phyloP scores from a whole-genome alignment of 1,140 invertebrate genomes.

The Capitella teleta region DNA sequence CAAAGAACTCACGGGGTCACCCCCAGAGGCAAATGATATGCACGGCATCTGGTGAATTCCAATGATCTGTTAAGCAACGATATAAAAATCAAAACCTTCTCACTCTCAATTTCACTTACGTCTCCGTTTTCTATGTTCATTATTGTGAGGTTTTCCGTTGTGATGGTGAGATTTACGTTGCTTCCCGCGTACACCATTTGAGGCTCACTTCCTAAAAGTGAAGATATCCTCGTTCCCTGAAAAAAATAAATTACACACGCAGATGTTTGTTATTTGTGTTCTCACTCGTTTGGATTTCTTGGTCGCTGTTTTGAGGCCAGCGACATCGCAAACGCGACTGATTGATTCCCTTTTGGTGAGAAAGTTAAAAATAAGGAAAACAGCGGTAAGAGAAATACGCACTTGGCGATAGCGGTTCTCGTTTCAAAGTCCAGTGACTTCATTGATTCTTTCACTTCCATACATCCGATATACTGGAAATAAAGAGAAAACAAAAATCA shows the following conservation, averaged over 20 bases:
- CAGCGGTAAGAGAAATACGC: too few relatives aligned
- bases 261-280: not conserved
- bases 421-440: constrained; percentile 93
- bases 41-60: constrained; percentile 64
- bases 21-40: constrained; percentile 94
- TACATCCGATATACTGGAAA: constrained; percentile 82
- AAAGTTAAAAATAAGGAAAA: constrained; percentile 14
- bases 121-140: constrained; percentile 65
- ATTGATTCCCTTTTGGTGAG: constrained; percentile 83
- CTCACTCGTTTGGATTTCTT: constrained; percentile 60
- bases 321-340: constrained; percentile 85
- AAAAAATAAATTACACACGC: not conserved
- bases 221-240: not conserved
- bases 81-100: not conserved
- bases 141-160: constrained; percentile 73
- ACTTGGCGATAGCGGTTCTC: constrained; percentile 88
- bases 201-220: constrained; percentile 56
- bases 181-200: constrained; percentile 83
- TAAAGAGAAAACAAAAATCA: not conserved
- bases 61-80: not conserved
- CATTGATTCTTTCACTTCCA: constrained; percentile 95
- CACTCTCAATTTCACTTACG: constrained; percentile 19
- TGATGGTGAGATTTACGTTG: constrained; percentile 84
- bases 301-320: constrained; percentile 76
- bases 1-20: constrained; percentile 63